Conservation (phyloP, 2,797 vertebrate genomes). For the Sylvilagus floridanus region DNA sequence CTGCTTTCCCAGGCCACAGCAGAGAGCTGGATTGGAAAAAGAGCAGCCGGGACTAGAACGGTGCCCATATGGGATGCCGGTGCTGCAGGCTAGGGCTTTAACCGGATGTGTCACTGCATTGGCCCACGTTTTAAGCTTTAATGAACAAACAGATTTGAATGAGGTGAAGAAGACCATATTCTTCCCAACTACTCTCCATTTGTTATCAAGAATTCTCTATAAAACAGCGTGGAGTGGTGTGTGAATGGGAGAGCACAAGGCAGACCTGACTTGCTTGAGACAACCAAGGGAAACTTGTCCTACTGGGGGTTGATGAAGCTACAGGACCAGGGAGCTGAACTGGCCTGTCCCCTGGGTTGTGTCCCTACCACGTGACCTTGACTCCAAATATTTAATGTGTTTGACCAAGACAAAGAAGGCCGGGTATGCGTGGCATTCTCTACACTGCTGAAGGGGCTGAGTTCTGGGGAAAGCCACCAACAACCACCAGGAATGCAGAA, state of each 20-base stretch:
- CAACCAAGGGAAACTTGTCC: not conserved
- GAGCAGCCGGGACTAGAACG: too few species aligned
- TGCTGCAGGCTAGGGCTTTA: too few species aligned
- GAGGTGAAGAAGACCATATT: not conserved
- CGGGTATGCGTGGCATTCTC: not conserved
- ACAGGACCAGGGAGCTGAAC: not conserved
- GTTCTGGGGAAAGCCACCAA: not conserved
- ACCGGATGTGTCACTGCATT: too few species aligned
- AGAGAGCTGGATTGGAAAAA: too few species aligned
- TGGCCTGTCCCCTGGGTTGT: not conserved
- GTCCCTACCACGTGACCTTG: not conserved
- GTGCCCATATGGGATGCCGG: too few species aligned
- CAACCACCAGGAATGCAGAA: not conserved
- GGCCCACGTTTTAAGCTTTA: not conserved
- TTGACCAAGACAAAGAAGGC: slow-evolving; percentile 9
- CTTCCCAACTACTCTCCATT: not conserved
- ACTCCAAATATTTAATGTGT: not conserved
- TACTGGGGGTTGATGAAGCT: not conserved
- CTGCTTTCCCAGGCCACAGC: too few species aligned
- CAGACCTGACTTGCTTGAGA: not conserved
- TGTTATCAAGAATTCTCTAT: slow-evolving; percentile 30
- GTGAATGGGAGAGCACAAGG: not conserved
- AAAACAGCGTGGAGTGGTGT: not conserved
- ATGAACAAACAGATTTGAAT: not conserved
- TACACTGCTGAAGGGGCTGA: not conserved